phyloP scores from a whole-genome alignment of 2,888 invertebrate genomes.

The Alentia gelatinosa region DNA sequence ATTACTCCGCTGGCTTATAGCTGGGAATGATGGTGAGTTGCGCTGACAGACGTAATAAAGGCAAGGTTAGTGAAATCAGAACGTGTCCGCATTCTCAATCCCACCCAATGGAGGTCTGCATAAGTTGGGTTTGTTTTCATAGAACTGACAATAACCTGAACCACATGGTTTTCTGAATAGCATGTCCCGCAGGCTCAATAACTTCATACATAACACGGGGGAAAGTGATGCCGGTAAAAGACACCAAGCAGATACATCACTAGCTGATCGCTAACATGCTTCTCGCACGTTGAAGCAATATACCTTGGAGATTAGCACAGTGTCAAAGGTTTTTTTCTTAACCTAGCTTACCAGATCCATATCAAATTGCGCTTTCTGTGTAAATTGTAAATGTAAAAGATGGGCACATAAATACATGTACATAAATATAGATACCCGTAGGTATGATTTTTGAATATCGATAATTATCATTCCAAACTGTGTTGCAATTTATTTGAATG shows the following conservation, averaged over 20 bases:
- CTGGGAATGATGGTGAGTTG: background rate
- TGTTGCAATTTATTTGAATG: no score
- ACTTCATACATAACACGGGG: background rate
- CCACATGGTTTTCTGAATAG: background rate
- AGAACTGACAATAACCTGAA: background rate
- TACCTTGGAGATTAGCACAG: no score
- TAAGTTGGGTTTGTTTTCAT: constrained; percentile 2
- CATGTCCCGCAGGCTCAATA: background rate
- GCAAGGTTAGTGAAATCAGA: background rate
- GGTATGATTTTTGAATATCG: background rate
- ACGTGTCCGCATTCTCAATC: background rate
- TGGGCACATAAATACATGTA: constrained; percentile 52
- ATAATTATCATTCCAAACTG: no score
- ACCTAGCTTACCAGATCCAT: no score
- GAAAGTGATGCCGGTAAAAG: background rate
- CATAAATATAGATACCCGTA: constrained; percentile 2
- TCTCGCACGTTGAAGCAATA: no score
- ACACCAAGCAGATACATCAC: background rate
- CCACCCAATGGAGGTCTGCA: background rate
- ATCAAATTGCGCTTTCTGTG: background rate
- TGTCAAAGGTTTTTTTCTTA: no score
- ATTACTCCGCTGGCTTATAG: no score
- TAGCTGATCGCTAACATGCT: no score
- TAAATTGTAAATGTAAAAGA: constrained; percentile 53
- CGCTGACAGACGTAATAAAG: background rate